Evolutionary conservation across 2,113 vertebrate species (phyloP).

Genomic region (Eublepharis macularius): DNA sequence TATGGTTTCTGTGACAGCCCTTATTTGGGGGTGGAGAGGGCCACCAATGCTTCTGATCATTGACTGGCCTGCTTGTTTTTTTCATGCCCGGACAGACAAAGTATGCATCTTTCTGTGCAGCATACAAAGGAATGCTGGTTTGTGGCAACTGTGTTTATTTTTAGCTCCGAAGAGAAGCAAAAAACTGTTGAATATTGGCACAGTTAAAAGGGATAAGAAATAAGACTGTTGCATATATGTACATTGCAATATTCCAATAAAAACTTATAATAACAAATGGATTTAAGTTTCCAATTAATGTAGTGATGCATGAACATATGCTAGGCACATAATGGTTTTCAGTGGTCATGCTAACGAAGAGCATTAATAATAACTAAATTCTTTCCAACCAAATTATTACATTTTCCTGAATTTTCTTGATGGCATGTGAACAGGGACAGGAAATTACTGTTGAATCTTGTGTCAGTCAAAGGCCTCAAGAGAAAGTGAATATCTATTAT

Average conservation of each 20-base stretch:
- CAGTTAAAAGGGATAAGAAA: constrained; percentile 63
- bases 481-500: neutral
- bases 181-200: constrained; percentile 62
- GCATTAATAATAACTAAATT: neutral
- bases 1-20: neutral
- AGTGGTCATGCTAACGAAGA: neutral
- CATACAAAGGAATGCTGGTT: neutral
- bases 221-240: neutral
- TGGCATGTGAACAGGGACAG: neutral
- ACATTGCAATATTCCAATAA: constrained; percentile 42
- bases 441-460: constrained; percentile 20
- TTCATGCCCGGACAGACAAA: neutral
- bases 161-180: constrained; percentile 63
- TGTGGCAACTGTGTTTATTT: constrained; percentile 50
- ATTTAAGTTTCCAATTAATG: constrained; percentile 13
- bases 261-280: neutral
- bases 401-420: constrained; percentile 16
- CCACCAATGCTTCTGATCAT: neutral
- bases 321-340: neutral
- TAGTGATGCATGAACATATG: neutral
- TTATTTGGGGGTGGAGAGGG: neutral
- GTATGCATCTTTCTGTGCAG: neutral
- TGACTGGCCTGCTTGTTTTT: neutral
- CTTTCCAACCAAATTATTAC: constrained; percentile 1
- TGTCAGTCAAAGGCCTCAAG: constrained; percentile 5